Base-by-base conservation (phyloP, 1,140 invertebrate genomes). In the Augochlora pura region DNA sequence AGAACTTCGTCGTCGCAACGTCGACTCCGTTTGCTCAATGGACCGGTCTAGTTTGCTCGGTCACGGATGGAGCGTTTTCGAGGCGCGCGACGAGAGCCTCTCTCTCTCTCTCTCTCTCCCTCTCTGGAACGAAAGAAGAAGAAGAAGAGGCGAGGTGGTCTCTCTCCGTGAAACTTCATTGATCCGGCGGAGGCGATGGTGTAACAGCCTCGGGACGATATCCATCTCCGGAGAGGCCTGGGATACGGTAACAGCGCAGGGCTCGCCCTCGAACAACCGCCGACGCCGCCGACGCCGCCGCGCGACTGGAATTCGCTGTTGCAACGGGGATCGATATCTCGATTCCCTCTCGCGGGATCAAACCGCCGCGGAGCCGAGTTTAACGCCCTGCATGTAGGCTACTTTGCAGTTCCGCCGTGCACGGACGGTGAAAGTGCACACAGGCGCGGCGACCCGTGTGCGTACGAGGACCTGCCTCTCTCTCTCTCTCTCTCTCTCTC, bases 371-470 rank as follows among this genome's bases (percentile, higher is more conserved):
- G 66, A 62, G 70, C 27, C 66, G 77, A 81, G 83, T 85, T 85
- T 85, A 85, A 85, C 83, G 83, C 82, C 83, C 83, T 75, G 74
- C 85, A 86, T 86, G 78, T 83, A 83, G 82, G 83, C 83, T 85
- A 85, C 85, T 86, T 85, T 86, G 85, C 83, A 84, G 83, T 81
- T 83, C 69, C 77, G 80, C 79, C 69, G 76, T 81, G 81, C 76
- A 76, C 77, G 86, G 86, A 86, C 84, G 86, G 84, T 88, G 87
- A 88, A 88, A 87, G 82, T 86, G 82, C 86, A 85, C 76, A 82
- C 80, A 82, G 72, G 77, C 76, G 84, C 83, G 38, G 6, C 57
- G 46, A 46, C 46, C 32, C 52, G 64, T 23, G 25, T 60, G 18
- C 27, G 75, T 77, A 57, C n/a, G n/a, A 7, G n/a, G n/a, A n/a